A percentile compares a stretch with the other conserved stretches of the same genome.
phyloP scores from a whole-genome alignment of 2,888 invertebrate species.

The Mesorhabditis sp. region DNA sequence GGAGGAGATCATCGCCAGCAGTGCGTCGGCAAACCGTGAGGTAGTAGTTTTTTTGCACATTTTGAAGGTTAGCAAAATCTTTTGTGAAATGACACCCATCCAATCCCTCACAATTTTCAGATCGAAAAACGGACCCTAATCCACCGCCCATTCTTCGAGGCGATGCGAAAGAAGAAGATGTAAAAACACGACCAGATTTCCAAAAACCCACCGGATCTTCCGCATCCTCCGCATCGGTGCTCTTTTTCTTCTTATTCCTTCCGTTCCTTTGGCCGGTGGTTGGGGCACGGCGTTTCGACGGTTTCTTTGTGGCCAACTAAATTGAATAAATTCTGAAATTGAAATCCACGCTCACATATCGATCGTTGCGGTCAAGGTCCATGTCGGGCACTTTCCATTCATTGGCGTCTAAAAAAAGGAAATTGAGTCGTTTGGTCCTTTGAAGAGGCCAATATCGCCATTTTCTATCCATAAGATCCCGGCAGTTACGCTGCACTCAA shows the following conservation, averaged over 20 bases:
- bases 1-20: background rate
- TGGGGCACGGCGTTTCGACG: background rate
- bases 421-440: too few relatives aligned
- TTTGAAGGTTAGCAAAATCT: background rate
- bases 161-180: background rate
- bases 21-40: background rate
- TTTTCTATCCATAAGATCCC: too few relatives aligned
- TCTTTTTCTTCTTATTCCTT: constrained; percentile 1
- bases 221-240: background rate
- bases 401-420: background rate
- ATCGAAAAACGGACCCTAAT: background rate
- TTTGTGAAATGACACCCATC: too few relatives aligned
- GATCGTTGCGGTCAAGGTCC: background rate
- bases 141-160: background rate
- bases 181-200: background rate
- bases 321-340: too few relatives aligned
- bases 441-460: too few relatives aligned
- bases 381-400: background rate
- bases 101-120: background rate
- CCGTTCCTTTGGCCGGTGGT: background rate
- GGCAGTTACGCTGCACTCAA: too few relatives aligned
- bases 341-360: too few relatives aligned
- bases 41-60: background rate
- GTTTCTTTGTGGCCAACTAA: too few relatives aligned
- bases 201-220: background rate